These are phyloP conservation scores for Tragelaphus scriptus DNA, from an alignment of 2,113 vertebrate genomes.

Conservation along the genomic window DNA sequence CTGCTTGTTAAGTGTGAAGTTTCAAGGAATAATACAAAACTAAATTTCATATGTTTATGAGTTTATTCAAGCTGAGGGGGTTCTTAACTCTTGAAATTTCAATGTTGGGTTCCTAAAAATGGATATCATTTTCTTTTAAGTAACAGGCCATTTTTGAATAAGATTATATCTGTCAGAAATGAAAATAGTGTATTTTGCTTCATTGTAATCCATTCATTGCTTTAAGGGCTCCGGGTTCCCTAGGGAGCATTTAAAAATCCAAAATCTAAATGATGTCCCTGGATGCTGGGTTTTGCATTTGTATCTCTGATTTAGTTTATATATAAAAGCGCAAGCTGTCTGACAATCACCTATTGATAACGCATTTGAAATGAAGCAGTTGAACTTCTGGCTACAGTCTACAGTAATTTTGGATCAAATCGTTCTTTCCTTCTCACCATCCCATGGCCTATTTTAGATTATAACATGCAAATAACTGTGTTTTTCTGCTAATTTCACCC, in stretches of 20 bases:
- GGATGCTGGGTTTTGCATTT: constrained; percentile 29
- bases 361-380: neutral
- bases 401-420: constrained; percentile 32
- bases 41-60: constrained; percentile 57
- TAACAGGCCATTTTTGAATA: constrained; percentile 34
- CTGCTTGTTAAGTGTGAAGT: neutral
- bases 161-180: constrained; percentile 45
- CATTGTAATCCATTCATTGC: constrained; percentile 40
- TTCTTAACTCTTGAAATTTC: constrained; percentile 59
- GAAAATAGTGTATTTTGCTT: constrained; percentile 35
- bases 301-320: constrained; percentile 16
- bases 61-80: neutral
- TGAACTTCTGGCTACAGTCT: constrained; percentile 21
- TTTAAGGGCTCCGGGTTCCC: constrained; percentile 36
- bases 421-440: neutral
- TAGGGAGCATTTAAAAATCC: constrained; percentile 10
- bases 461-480: constrained; percentile 49
- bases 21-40: constrained; percentile 52
- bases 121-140: constrained; percentile 40
- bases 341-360: constrained; percentile 41
- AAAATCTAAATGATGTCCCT: constrained; percentile 6
- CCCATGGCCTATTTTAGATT: constrained; percentile 24
- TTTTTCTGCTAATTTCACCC: constrained; percentile 55
- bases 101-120: constrained; percentile 33
- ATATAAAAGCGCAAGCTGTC: neutral